These are phyloP conservation scores for Lacerta agilis DNA, from an alignment of 2,797 vertebrate species.

Conservation along the genomic window DNA sequence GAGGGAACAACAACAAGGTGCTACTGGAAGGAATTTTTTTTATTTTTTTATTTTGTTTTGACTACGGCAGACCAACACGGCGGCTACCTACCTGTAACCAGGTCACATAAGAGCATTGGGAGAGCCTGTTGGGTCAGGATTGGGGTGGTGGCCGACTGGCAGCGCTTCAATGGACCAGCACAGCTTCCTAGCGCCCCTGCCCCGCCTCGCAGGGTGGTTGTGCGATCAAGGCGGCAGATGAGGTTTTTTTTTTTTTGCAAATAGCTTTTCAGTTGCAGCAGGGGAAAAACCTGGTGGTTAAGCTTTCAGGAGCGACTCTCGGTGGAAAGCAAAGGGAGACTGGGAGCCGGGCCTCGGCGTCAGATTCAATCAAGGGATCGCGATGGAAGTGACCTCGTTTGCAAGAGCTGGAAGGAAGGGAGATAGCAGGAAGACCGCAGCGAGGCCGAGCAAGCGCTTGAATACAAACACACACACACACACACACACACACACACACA, in stretches of 20 bases:
- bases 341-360: background rate
- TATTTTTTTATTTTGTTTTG: too few species aligned
- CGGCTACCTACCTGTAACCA: too few species aligned
- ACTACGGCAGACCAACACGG: too few species aligned
- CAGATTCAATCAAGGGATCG: background rate
- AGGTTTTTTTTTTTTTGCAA: background rate
- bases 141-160: too few species aligned
- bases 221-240: rapidly evolving
- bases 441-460: background rate
- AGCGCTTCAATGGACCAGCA: background rate
- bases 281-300: too few species aligned
- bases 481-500: too few species aligned
- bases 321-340: background rate
- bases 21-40: too few species aligned
- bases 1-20: too few species aligned
- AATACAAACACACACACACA: too few species aligned
- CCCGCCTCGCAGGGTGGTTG: background rate
- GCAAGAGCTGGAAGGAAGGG: background rate
- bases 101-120: background rate
- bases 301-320: background rate
- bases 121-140: too few species aligned
- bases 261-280: background rate
- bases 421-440: background rate
- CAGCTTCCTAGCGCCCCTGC: background rate
- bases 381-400: background rate